Percentiles rank a stretch among this genome's conserved stretches.
These are phyloP conservation scores for Neoaliturus tenellus DNA, from an alignment of 2,888 invertebrate genomes.

Conservation along the genomic window DNA sequence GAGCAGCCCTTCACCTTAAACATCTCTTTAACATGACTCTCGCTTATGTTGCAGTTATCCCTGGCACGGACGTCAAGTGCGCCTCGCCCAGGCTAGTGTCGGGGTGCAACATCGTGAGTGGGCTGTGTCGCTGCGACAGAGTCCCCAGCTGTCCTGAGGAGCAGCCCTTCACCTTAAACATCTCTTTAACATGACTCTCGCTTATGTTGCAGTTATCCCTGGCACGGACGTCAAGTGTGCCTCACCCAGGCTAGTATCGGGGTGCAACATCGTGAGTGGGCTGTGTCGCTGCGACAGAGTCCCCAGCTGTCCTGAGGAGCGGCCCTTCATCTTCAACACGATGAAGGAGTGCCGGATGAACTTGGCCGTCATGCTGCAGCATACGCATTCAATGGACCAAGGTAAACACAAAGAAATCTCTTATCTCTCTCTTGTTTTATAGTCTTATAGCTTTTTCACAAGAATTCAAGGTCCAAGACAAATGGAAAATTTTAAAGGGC, in stretches of 20 bases:
- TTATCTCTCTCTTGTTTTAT: too few species aligned
- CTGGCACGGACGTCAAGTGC: slow-evolving; percentile 46
- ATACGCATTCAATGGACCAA: slow-evolving; percentile 56
- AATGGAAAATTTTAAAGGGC: too few species aligned
- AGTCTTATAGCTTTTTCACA: too few species aligned
- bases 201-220: slow-evolving; percentile 48
- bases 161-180: slow-evolving; percentile 66
- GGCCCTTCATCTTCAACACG: slow-evolving; percentile 68
- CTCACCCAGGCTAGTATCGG: slow-evolving; percentile 56
- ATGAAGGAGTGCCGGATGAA: slow-evolving; percentile 69
- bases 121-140: slow-evolving; percentile 67
- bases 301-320: slow-evolving; percentile 69
- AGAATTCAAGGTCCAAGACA: too few species aligned
- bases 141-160: slow-evolving; percentile 69
- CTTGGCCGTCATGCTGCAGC: slow-evolving; percentile 66
- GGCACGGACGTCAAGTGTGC: slow-evolving; percentile 44
- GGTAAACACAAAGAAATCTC: too few species aligned
- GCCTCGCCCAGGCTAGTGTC: slow-evolving; percentile 45
- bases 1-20: slow-evolving; percentile 68
- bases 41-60: slow-evolving; percentile 41
- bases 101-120: slow-evolving; percentile 68
- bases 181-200: not conserved
- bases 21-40: not conserved
- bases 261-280: slow-evolving; percentile 67
- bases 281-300: slow-evolving; percentile 68